Conservation (phyloP, 2,113 vertebrate genomes). For the Poeciliopsis prolifica region DNA sequence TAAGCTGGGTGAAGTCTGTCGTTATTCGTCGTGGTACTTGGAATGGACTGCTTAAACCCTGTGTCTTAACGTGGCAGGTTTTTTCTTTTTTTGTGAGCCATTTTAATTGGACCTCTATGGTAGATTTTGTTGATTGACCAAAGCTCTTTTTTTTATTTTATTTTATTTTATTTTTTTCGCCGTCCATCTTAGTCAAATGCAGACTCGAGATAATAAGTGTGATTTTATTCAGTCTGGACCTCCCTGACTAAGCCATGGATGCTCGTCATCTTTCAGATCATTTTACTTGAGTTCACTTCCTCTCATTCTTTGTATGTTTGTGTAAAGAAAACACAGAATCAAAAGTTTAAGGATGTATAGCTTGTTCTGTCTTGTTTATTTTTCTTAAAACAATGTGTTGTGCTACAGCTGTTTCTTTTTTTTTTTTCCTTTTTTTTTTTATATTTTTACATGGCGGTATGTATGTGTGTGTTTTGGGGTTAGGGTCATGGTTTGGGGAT, state of each 20-base stretch:
- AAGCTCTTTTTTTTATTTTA: constrained; percentile 45
- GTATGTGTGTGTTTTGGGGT: constrained; percentile 14
- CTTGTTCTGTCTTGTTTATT: constrained; percentile 46
- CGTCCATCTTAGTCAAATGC: constrained; percentile 29
- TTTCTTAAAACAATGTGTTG: constrained; percentile 64
- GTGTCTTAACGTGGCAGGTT: constrained; percentile 40
- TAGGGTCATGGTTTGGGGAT: constrained; percentile 55
- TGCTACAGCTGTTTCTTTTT: constrained; percentile 58
- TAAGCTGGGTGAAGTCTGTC: constrained; percentile 31
- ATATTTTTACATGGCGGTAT: constrained; percentile 60
- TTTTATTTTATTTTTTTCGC: not conserved
- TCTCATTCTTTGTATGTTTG: constrained; percentile 62
- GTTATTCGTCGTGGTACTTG: constrained; percentile 51
- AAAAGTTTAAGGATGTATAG: constrained; percentile 64
- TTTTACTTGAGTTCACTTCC: constrained; percentile 76
- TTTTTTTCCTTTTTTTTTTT: constrained; percentile 20
- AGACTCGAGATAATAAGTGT: constrained; percentile 45
- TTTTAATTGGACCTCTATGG: constrained; percentile 47
- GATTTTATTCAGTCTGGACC: constrained; percentile 57
- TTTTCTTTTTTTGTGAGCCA: constrained; percentile 46
- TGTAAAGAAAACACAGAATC: constrained; percentile 59
- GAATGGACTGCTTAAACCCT: constrained; percentile 40
- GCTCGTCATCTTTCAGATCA: constrained; percentile 66
- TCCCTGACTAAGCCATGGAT: constrained; percentile 57
- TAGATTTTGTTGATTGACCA: constrained; percentile 67